Percentiles rank a stretch among this genome's conserved stretches.
These are phyloP conservation scores for Drosophila santomea DNA, from an alignment of 1,140 invertebrate genomes.

Conservation along the genomic window DNA sequence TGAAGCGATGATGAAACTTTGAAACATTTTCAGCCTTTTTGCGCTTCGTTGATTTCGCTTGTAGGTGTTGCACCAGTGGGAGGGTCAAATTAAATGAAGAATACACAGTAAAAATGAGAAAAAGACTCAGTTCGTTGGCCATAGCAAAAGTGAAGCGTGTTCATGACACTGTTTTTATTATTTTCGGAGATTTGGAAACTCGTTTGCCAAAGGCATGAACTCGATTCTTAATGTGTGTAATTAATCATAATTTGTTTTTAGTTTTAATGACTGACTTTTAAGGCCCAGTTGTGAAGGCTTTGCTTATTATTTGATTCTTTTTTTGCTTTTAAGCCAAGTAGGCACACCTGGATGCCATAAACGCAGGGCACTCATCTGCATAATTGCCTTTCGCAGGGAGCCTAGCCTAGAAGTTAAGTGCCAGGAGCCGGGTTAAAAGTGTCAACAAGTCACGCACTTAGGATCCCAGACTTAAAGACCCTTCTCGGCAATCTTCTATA, in stretches of 20 bases:
- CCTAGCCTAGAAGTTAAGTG: not conserved
- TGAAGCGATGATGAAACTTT: conserved; percentile 69
- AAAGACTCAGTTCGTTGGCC: conserved; percentile 63
- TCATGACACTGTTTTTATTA: conserved; percentile 78
- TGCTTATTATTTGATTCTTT: no score
- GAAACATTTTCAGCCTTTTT: conserved; percentile 72
- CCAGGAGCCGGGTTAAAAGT: conserved; percentile 33
- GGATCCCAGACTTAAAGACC: not conserved
- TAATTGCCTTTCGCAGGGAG: conserved; percentile 35
- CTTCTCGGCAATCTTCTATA: not conserved
- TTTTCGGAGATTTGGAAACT: conserved; percentile 69
- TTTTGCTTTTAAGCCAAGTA: conserved; percentile 3
- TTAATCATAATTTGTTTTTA: conserved; percentile 81
- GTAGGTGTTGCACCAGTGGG: conserved; percentile 67
- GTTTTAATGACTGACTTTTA: conserved; percentile 58
- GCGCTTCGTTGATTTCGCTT: conserved; percentile 70
- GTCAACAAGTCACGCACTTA: conserved; percentile 58
- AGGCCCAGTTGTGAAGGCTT: conserved; percentile 37
- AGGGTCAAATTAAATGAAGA: conserved; percentile 67
- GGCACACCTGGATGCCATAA: conserved; percentile 69
- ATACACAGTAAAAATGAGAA: conserved; percentile 40
- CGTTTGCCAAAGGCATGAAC: conserved; percentile 74
- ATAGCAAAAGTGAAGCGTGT: conserved; percentile 58
- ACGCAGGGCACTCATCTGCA: conserved; percentile 49
- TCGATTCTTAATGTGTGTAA: conserved; percentile 74